Conservation (phyloP, 2,797 vertebrate species). For the Characodon lateralis region DNA sequence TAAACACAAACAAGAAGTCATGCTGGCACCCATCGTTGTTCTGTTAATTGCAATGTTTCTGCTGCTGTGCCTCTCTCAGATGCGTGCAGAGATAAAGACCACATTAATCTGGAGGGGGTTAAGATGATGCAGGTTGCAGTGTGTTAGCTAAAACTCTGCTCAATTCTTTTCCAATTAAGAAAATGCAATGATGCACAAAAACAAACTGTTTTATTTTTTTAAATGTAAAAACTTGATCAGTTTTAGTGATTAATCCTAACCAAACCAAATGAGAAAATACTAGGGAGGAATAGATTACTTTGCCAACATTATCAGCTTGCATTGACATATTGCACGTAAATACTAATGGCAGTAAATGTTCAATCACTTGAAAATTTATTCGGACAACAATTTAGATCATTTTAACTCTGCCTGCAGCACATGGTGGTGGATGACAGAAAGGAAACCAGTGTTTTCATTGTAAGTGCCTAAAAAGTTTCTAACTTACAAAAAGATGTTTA, state of each 20-base stretch:
- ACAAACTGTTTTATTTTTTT: background rate
- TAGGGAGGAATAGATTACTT: no score
- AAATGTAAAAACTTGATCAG: no score
- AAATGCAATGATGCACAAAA: slow-evolving; percentile 8
- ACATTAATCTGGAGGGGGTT: slow-evolving; percentile 62
- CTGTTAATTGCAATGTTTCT: slow-evolving; percentile 65
- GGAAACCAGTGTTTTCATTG: no score
- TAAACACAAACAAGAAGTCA: slow-evolving; percentile 28
- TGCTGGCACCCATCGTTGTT: slow-evolving; percentile 59
- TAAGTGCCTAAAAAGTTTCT: background rate
- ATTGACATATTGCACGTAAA: background rate
- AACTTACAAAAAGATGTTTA: background rate
- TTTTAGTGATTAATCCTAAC: no score
- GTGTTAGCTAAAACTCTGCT: slow-evolving; percentile 34
- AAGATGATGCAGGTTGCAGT: slow-evolving; percentile 40
- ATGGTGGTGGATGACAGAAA: no score
- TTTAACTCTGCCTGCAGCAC: no score
- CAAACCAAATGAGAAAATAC: no score
- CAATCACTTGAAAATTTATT: background rate
- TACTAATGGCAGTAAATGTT: background rate
- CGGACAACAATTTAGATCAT: no score
- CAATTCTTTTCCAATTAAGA: slow-evolving; percentile 40
- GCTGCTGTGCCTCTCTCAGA: background rate
- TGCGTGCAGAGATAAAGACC: slow-evolving; percentile 34
- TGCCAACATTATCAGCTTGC: background rate